Evolutionary conservation across 35 echinoderm and acorn worm species (phyloP), one percentile per base, ranked within the genome.

Genomic region (Ptychodera flava): DNA sequence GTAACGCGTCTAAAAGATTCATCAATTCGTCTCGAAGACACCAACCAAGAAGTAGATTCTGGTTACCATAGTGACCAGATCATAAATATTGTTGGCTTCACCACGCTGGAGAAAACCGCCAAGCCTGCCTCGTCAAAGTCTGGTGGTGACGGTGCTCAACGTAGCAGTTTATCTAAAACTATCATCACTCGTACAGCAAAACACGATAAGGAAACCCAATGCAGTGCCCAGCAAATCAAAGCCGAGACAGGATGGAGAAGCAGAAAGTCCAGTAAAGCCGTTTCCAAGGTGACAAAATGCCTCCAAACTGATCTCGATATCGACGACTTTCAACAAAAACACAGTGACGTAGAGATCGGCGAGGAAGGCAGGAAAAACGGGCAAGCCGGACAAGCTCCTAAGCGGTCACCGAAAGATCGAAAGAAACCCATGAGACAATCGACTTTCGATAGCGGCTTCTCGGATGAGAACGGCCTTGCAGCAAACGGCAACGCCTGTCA

Each of bases 381-480:
- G 75, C 80, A 86, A 81, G 77, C 89, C 31, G 35, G 91, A 35
- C 85, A 83, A 14, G 16, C 32, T 37, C 12, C 33, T 1, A 36
- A 10, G 35, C n/a, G 37, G 29, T 30, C 12, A 1, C 0, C 37
- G 0, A 83, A 83, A 37, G 37, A n/a, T 34, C 82, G 82, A 32
- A 29, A 31, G 30, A 6, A 36, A 16, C 35, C 37, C 29, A 2
- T 31, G 0, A 86, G 89, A 29, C 92, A 98, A 35, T 76, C 92
- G 6, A 98, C 95, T 0, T 94, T 98, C 76, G 95, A 98, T 36
- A 98, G 95, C 88, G 95, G 95, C 1, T 98, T 85, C 53, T 94
- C 92, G 22, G 95, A 98, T 84, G 95, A 94, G 90, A 90, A 94
- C 79, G 93, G 92, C n/a, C 88, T 92, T 10, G 79, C n/a, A 36